Base-by-base conservation (phyloP, 2,113 vertebrate genomes). In the Zapus hudsonius region DNA sequence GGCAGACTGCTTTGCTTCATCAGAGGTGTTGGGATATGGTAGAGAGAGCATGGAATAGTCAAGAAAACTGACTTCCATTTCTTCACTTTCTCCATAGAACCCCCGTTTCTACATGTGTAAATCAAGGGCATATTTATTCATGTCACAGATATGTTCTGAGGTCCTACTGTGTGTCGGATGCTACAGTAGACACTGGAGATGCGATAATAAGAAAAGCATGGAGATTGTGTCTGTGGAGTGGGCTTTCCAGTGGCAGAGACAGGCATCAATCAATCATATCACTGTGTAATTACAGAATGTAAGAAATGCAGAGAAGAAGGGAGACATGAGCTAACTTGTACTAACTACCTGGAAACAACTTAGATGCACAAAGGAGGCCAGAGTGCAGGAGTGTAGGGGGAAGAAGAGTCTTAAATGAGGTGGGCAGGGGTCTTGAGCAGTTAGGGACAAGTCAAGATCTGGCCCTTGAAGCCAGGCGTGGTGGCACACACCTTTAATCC, bases 271-370 rank as follows among this genome's bases (percentile, higher is more conserved):
- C 72, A 64, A 47, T 81, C 74, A 8, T 47, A 64, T 69, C 44
- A 70, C 47, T 61, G 25, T 63, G 8, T 38, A 74, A 90, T 82
- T 78, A 89, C 70, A 92, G 83, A 94, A 92, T 19, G 44, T 13
- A 31, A 36, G 72, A 70, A 70, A 67, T 29, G 15, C 74, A 11
- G 27, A 38, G 29, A 83, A 90, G 3, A 70, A 75, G 80, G 93
- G 81, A 80, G 55, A 57, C 27, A 38, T 29, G 80, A 75, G 59
- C 6, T 89, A 73, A 42, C 57, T 52, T 79, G 1, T 84, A 83
- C 72, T 36, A 72, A 6, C 22, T 90, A 83, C 70, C 74, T 89
- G 31, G 84, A 82, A 89, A 70, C 38, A 85, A 70, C 38, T n/a
- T 42, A 57, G 2, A 74, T 61, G 59, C 15, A 84, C 69, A 66